Conservation (phyloP, 2,113 vertebrate genomes). For the Cololabis saira region DNA sequence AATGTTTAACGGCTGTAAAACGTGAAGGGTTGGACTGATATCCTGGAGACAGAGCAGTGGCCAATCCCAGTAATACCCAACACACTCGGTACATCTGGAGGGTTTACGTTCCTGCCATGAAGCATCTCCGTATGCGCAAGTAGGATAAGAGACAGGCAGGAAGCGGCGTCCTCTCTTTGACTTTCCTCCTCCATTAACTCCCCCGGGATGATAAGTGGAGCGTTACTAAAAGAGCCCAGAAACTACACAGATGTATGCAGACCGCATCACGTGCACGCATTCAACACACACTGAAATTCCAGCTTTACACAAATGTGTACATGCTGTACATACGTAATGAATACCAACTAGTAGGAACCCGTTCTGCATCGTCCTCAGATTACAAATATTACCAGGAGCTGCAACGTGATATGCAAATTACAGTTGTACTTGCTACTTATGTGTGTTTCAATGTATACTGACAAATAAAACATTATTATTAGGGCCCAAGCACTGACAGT, state of each 20-base stretch:
- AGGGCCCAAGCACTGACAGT: no score
- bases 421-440: no score
- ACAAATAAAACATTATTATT: no score
- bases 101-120: constrained; percentile 67
- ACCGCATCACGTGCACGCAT: constrained; percentile 30
- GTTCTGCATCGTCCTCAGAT: no score
- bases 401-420: no score
- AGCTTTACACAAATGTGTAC: background rate
- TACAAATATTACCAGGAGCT: no score
- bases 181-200: constrained; percentile 63
- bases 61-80: constrained; percentile 73
- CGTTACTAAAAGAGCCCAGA: constrained; percentile 46
- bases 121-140: constrained; percentile 60
- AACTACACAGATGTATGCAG: constrained; percentile 38
- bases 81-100: constrained; percentile 71
- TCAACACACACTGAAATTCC: constrained; percentile 12
- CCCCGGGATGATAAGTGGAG: constrained; percentile 54
- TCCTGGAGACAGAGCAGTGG: constrained; percentile 39
- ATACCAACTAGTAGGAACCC: no score
- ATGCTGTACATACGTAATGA: background rate
- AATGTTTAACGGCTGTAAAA: constrained; percentile 25
- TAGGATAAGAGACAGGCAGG: constrained; percentile 39
- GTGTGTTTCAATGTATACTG: no score
- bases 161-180: constrained; percentile 61
- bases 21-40: constrained; percentile 40